These are phyloP conservation scores for Carapus acus DNA, from an alignment of 2,797 vertebrate species.

Conservation along the genomic window DNA sequence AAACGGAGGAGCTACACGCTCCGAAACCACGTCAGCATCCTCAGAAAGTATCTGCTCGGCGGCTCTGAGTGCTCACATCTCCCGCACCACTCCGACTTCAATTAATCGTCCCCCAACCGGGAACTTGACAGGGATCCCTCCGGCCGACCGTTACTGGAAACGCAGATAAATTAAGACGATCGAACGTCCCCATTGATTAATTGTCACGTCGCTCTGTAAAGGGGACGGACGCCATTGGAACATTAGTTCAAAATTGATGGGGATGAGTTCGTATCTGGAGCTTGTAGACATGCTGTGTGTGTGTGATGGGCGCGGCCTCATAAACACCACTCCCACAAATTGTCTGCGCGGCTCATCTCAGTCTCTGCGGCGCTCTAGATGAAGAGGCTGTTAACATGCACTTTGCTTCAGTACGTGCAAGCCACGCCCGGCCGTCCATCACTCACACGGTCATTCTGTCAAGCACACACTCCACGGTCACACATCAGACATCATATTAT, in stretches of 20 bases:
- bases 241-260: conserved; percentile 54
- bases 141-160: conserved; percentile 70
- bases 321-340: conserved; percentile 66
- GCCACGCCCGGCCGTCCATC: conserved; percentile 23
- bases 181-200: conserved; percentile 67
- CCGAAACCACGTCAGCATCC: too few relatives aligned
- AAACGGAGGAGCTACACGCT: too few relatives aligned
- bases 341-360: conserved; percentile 59
- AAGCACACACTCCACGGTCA: too few relatives aligned
- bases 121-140: conserved; percentile 65
- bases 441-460: conserved; percentile 8
- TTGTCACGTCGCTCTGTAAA: conserved; percentile 55
- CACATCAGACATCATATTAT: too few relatives aligned
- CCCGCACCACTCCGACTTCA: conserved; percentile 35
- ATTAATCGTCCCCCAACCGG: conserved; percentile 58
- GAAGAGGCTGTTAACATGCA: conserved; percentile 59
- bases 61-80: conserved; percentile 21
- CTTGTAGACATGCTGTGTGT: conserved; percentile 8
- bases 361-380: conserved; percentile 36
- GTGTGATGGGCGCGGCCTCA: conserved; percentile 31
- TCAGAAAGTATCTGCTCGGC: too few relatives aligned
- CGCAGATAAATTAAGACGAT: conserved; percentile 65
- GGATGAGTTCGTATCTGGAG: conserved; percentile 37
- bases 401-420: conserved; percentile 42
- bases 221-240: conserved; percentile 38